phyloP scores from a whole-genome alignment of 2,888 invertebrate species.

The Isotomurus palustris region DNA sequence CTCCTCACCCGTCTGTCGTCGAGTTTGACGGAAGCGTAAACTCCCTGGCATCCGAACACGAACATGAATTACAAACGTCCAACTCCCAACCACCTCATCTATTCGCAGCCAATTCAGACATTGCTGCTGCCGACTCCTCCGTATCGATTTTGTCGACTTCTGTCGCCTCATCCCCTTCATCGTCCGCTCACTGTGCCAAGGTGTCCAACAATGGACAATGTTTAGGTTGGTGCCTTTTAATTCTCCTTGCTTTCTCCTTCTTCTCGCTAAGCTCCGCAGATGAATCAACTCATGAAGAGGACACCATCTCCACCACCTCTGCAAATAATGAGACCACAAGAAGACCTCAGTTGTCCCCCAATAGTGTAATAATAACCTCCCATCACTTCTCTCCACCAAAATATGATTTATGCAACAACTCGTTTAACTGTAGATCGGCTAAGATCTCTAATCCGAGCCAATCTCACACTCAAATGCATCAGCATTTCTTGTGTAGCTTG shows the following conservation, averaged over 20 bases:
- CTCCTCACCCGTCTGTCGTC: slow-evolving; percentile 29
- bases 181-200: slow-evolving; percentile 42
- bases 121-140: slow-evolving; percentile 28
- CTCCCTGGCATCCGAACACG: slow-evolving; percentile 35
- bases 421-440: too few relatives aligned
- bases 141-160: slow-evolving; percentile 30
- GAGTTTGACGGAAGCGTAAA: slow-evolving; percentile 45
- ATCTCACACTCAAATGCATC: too few relatives aligned
- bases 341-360: too few relatives aligned
- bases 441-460: too few relatives aligned
- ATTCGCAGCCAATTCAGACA: slow-evolving; percentile 37
- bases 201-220: slow-evolving; percentile 43
- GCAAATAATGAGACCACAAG: too few relatives aligned
- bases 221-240: slow-evolving; percentile 47
- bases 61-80: slow-evolving; percentile 29
- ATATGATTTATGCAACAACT: too few relatives aligned
- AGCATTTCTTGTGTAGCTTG: too few relatives aligned
- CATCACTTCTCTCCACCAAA: too few relatives aligned
- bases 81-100: slow-evolving; percentile 31
- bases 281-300: too few relatives aligned
- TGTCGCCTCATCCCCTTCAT: slow-evolving; percentile 24
- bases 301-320: slow-evolving; percentile 1
- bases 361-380: too few relatives aligned
- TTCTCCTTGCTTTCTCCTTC: slow-evolving; percentile 32
- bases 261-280: too few relatives aligned